Evolutionary conservation across 2,888 invertebrate genomes (phyloP).

Genomic region (Clivina fossor): DNA sequence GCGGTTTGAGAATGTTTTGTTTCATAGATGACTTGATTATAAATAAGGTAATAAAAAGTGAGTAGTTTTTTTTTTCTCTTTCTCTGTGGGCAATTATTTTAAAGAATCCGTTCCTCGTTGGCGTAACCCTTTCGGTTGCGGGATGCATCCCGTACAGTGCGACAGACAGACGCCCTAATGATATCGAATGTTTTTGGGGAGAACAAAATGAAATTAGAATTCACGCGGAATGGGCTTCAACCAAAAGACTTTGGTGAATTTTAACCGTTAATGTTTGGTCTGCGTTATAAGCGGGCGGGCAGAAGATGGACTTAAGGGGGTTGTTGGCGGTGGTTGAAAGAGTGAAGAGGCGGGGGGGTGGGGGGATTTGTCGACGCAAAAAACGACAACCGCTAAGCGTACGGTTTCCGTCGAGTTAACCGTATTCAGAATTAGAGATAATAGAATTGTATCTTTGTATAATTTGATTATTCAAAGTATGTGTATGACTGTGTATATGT

Average conservation of each 20-base stretch:
- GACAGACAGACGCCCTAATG: slow-evolving; percentile 19
- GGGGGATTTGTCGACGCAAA: slow-evolving; percentile 23
- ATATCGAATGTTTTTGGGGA: slow-evolving; percentile 31
- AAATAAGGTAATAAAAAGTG: background rate
- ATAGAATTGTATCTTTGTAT: slow-evolving; percentile 32
- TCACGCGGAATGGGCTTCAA: slow-evolving; percentile 27
- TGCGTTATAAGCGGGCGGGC: slow-evolving; percentile 6
- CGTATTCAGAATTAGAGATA: slow-evolving; percentile 31
- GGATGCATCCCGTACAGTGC: background rate
- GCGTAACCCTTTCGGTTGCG: slow-evolving; percentile 11
- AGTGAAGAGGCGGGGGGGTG: background rate
- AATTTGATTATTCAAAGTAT: slow-evolving; percentile 33
- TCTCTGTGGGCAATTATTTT: background rate
- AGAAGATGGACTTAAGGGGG: background rate
- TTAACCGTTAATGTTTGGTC: slow-evolving; percentile 30
- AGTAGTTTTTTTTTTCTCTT: background rate
- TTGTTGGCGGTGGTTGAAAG: no score
- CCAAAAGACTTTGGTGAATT: slow-evolving; percentile 28
- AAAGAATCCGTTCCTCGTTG: background rate
- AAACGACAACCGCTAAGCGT: slow-evolving; percentile 22
- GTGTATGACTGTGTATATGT: slow-evolving; percentile 21
- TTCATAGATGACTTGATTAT: background rate
- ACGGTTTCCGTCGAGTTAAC: slow-evolving; percentile 24
- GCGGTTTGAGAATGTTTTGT: background rate
- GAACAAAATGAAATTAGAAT: slow-evolving; percentile 31